phyloP scores from a whole-genome alignment of 2,888 invertebrate species.

The Callyntrura sp. region DNA sequence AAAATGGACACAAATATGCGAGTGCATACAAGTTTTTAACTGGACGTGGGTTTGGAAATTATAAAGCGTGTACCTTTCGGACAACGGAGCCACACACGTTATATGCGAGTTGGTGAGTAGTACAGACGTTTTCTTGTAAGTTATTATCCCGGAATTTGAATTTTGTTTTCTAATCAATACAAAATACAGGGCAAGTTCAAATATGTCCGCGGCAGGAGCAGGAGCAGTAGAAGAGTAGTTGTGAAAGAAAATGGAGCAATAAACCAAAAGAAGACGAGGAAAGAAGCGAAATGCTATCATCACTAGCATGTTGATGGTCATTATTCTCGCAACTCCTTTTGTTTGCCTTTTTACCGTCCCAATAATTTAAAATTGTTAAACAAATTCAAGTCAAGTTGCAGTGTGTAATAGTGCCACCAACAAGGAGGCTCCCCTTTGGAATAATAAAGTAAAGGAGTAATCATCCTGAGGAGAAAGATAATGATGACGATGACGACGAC shows the following conservation, averaged over 20 bases:
- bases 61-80: no score
- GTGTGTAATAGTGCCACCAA: slow-evolving; percentile 45
- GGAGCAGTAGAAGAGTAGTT: no score
- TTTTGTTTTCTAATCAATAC: slow-evolving; percentile 4
- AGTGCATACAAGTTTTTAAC: neutral
- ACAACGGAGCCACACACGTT: neutral
- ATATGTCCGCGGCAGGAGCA: slow-evolving; percentile 1
- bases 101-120: neutral
- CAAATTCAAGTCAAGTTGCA: slow-evolving; percentile 56
- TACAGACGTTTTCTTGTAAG: slow-evolving; percentile 8
- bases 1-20: neutral
- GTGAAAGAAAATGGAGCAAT: neutral
- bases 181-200: neutral
- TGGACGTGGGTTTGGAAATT: no score
- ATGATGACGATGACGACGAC: no score
- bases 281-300: slow-evolving; percentile 1
- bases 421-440: neutral
- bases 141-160: slow-evolving; percentile 50
- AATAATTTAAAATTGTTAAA: slow-evolving; percentile 37
- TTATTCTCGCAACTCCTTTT: neutral
- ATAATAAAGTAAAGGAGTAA: neutral
- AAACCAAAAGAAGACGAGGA: neutral
- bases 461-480: neutral
- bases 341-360: slow-evolving; percentile 47
- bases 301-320: neutral